These are phyloP conservation scores for Dendropsophus ebraccatus DNA, from an alignment of 2,113 vertebrate species.

Conservation along the genomic window DNA sequence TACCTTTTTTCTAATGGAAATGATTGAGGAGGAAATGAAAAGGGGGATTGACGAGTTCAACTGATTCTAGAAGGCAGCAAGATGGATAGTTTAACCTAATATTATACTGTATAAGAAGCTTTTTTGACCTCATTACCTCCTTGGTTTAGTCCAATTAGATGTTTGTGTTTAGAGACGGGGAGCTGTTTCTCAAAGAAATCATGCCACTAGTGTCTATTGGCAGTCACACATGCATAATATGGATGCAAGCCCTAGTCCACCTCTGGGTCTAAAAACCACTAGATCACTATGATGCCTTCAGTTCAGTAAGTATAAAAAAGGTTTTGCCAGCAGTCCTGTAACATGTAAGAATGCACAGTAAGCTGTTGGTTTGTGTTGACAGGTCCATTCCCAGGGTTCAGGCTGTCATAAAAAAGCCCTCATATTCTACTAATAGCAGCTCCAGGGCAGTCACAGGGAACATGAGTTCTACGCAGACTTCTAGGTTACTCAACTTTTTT, in stretches of 20 bases:
- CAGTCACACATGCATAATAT: no score
- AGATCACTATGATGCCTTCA: not conserved
- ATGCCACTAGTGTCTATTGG: no score
- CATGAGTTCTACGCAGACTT: not conserved
- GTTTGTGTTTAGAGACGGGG: no score
- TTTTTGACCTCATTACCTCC: not conserved
- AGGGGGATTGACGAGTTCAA: constrained; percentile 69
- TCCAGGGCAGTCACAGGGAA: not conserved
- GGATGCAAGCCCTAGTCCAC: no score
- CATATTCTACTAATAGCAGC: not conserved
- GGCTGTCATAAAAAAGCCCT: not conserved
- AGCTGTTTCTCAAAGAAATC: no score
- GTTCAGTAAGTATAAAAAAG: no score
- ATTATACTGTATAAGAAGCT: not conserved
- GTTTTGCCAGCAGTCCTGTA: not conserved
- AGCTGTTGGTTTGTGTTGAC: not conserved
- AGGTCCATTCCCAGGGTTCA: not conserved
- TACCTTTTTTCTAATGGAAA: constrained; percentile 74
- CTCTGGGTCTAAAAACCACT: not conserved
- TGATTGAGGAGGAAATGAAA: constrained; percentile 74
- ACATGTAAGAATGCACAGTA: not conserved
- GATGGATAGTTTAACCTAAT: not conserved
- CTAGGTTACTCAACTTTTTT: no score
- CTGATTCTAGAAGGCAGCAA: constrained; percentile 8
- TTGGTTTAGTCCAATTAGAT: not conserved